phyloP scores from a whole-genome alignment of 2,797 vertebrate genomes.

The Limosa lapponica region DNA sequence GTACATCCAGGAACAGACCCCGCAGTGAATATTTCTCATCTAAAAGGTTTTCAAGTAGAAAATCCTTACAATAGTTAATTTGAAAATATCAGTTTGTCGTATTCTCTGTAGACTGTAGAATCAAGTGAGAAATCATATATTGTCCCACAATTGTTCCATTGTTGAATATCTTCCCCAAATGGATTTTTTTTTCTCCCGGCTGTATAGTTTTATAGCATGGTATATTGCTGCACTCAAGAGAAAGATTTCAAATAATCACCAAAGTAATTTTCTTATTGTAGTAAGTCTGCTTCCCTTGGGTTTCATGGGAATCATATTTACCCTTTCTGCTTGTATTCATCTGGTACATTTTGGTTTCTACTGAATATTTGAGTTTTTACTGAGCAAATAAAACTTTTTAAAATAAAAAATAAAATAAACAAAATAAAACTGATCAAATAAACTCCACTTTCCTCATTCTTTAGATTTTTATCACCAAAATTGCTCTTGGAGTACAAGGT shows the following conservation, averaged over 20 bases:
- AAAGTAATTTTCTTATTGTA: neutral
- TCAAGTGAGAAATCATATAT: neutral
- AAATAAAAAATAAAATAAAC: no score
- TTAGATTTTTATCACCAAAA: neutral
- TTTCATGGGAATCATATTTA: neutral
- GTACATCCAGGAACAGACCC: neutral
- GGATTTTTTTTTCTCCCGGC: neutral
- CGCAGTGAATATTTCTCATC: neutral
- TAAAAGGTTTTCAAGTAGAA: slow-evolving; percentile 20
- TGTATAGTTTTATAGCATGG: neutral
- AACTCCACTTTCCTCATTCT: neutral
- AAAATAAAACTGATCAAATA: no score
- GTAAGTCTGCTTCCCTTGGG: neutral
- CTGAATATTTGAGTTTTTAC: neutral
- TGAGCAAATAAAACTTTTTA: no score
- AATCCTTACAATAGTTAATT: slow-evolving; percentile 4
- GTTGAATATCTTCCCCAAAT: neutral
- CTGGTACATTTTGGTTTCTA: neutral
- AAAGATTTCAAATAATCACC: neutral
- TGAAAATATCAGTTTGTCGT: neutral
- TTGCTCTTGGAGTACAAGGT: neutral
- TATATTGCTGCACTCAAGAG: neutral
- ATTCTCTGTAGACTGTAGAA: neutral
- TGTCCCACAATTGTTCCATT: neutral
- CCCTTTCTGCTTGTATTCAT: neutral